Conservation (phyloP, 2,888 invertebrate genomes). For the Synanthedon tipuliformis region DNA sequence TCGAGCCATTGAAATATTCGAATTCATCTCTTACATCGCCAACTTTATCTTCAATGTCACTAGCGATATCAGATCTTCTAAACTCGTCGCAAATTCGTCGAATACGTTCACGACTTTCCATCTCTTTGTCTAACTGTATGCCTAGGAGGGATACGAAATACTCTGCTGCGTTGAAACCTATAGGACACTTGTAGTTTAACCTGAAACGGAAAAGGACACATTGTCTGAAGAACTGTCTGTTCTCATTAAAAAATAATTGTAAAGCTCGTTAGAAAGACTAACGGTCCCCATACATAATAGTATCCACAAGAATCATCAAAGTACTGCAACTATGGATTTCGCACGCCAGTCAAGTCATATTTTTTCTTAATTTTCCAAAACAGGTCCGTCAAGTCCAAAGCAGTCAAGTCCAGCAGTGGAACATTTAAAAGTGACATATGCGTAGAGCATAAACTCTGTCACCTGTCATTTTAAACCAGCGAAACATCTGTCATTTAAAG, state of each 20-base stretch:
- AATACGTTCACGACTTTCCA: constrained; percentile 51
- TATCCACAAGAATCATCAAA: no score
- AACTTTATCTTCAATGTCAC: constrained; percentile 40
- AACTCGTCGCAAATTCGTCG: constrained; percentile 69
- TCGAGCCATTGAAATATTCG: constrained; percentile 50
- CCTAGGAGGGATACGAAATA: constrained; percentile 78
- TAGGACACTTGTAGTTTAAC: constrained; percentile 75
- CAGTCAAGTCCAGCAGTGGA: not conserved
- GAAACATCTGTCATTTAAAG: no score
- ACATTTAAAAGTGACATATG: no score
- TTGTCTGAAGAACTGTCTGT: no score
- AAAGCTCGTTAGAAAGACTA: no score
- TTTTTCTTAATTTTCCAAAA: no score
- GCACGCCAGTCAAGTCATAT: no score
- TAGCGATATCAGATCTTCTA: constrained; percentile 55
- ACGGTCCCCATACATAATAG: not conserved
- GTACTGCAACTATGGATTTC: no score
- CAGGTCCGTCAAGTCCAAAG: no score
- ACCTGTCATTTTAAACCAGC: no score
- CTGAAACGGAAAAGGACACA: constrained; percentile 35
- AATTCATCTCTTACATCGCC: constrained; percentile 50
- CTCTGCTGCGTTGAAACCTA: constrained; percentile 87
- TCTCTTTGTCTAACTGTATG: constrained; percentile 46
- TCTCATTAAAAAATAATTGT: constrained; percentile 1
- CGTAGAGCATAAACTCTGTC: no score